Evolutionary conservation across 2,888 invertebrate species (phyloP).

Genomic region (Parthenolecanium corni): DNA sequence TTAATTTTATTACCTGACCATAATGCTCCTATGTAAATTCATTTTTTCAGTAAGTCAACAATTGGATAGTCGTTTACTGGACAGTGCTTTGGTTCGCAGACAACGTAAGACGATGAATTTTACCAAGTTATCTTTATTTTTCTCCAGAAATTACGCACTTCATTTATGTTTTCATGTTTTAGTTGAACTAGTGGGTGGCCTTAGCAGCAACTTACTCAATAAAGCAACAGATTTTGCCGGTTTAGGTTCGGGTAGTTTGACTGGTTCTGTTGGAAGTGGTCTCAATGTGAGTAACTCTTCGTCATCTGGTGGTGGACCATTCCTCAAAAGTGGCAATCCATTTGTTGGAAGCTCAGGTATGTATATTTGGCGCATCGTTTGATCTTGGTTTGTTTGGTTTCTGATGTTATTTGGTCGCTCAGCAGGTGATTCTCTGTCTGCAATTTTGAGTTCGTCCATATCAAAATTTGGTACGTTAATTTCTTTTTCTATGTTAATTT

Average conservation of each 20-base stretch:
- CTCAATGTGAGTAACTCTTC: not conserved
- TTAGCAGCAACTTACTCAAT: not conserved
- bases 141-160: not conserved
- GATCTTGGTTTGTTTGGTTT: too few species aligned
- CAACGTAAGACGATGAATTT: constrained; percentile 9
- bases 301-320: not conserved
- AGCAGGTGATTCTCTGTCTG: too few species aligned
- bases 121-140: too few species aligned
- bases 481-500: too few species aligned
- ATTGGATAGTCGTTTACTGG: constrained; percentile 18
- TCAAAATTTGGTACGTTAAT: too few species aligned
- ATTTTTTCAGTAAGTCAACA: constrained; percentile 12
- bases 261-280: not conserved
- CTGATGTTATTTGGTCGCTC: too few species aligned
- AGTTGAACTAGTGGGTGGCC: constrained; percentile 15
- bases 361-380: too few species aligned
- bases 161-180: not conserved
- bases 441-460: too few species aligned
- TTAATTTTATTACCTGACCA: too few species aligned
- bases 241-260: not conserved
- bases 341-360: too few species aligned
- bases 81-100: constrained; percentile 11
- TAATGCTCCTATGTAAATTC: not conserved
- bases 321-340: not conserved
- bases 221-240: constrained; percentile 7